Base-by-base conservation (phyloP, 2,113 vertebrate species). In the Dicaeum eximium region DNA sequence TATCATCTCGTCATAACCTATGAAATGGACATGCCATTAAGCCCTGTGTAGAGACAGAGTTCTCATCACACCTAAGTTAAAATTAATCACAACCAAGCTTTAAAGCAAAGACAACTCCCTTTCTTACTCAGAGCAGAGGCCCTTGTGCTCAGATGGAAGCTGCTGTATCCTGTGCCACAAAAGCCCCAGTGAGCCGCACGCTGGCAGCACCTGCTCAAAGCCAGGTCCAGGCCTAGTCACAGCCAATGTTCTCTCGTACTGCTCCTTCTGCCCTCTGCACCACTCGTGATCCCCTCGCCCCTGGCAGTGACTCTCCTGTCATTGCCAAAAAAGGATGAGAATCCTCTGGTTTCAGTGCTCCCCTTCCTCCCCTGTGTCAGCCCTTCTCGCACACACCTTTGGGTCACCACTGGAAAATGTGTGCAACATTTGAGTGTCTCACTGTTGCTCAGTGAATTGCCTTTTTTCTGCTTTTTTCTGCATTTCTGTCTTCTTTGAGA, bases 311-410 rank as follows among this genome's bases (percentile, higher is more conserved):
- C 35, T 24, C 60, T 50, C 44, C 51, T 66, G 71, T 44, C n/a
- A n/a, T n/a, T n/a, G n/a, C n/a, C n/a, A n/a, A n/a, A n/a, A n/a
- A n/a, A n/a, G n/a, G n/a, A n/a, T n/a, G n/a, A n/a, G n/a, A n/a
- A 57, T 24, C 51, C 21, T 44, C 71, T 66, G 35, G 3, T 25
- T 30, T 11, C 35, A 57, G 42, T 7, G 51, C 82, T 42, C 31
- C 37, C 37, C 23, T 13, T 23, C 40, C 44, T 37, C 19, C 54
- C 53, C 11, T 2, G 15, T 24, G 12, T 13, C 4, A 0, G n/a
- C 44, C 13, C 35, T 23, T 28, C 88, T 31, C 5, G 0, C 35
- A 2, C 4, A 10, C 6, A 4, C 1, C 0, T 11, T n/a, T 21
- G 25, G 14, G 28, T 20, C 51, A 18, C 47, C 2, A 0, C 23